phyloP scores from a whole-genome alignment of 1,140 invertebrate species.

The Caenorhabditis briggsae region DNA sequence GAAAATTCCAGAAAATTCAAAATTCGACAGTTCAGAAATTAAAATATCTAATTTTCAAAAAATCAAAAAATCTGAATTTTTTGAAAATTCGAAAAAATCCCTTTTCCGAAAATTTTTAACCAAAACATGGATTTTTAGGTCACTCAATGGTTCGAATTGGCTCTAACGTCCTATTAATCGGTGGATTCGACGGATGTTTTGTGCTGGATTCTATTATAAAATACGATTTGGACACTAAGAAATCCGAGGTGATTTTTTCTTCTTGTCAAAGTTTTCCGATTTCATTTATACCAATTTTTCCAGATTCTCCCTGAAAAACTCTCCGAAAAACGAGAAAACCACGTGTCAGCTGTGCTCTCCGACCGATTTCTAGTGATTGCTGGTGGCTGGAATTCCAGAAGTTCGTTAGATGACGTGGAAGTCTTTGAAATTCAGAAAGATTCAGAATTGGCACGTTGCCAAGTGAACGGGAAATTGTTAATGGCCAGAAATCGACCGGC shows the following conservation, averaged over 20 bases:
- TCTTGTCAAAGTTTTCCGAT: not conserved
- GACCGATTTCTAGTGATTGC: conserved; percentile 1
- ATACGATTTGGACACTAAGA: conserved; percentile 6
- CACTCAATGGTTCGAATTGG: not conserved
- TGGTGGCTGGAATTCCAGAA: conserved; percentile 22
- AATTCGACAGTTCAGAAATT: too few relatives aligned
- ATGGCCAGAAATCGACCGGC: conserved; percentile 20
- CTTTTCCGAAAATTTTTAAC: not conserved
- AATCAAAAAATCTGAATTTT: too few relatives aligned
- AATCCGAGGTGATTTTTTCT: not conserved
- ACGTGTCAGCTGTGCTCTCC: conserved; percentile 23
- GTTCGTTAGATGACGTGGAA: not conserved
- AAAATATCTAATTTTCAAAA: too few relatives aligned
- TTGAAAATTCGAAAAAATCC: too few relatives aligned
- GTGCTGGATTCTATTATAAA: conserved; percentile 27
- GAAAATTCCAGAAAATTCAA: too few relatives aligned
- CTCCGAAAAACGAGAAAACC: not conserved
- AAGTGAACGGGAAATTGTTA: not conserved
- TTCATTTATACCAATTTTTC: not conserved
- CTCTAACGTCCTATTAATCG: not conserved
- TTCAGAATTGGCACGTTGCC: not conserved
- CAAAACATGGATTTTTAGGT: not conserved
- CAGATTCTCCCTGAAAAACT: conserved; percentile 8
- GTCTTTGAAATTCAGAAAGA: conserved; percentile 20
- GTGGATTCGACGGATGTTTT: conserved; percentile 34